Evolutionary conservation across 2,888 invertebrate genomes (phyloP), one percentile per base, ranked within the genome.

Genomic region (Oxytorus armatus): DNA sequence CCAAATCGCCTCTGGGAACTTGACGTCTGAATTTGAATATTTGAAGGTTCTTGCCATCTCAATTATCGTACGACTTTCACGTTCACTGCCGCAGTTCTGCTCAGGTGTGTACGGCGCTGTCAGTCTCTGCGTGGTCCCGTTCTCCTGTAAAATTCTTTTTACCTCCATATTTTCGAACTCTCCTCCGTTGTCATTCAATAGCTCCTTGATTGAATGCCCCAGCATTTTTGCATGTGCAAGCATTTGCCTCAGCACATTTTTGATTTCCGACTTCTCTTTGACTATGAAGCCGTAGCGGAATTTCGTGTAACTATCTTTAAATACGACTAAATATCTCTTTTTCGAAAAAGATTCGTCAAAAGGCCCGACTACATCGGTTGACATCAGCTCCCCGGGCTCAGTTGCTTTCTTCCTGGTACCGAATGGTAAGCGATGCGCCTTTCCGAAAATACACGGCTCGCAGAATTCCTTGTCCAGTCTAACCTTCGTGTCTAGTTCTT

Each of bases 391-490:
- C 29, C 86, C 86, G 47, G 85, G 83, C 57, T 83, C 74, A 0
- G 63, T 78, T 36, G 83, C 73, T 39, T 82, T 83, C 39, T 70
- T 39, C 51, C 85, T 84, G 2, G 75, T 84, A 3, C 85, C 85
- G 82, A 88, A 89, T 7, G 87, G 84, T 69, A 87, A 76, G 8
- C 85, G 74, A 78, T 84, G 83, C 18, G 82, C 83, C 69, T 89
- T 89, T 0, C 88, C 88, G 77, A 83, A 85, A 1, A 86, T 75
- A 68, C 88, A 88, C 4, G 85, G 80, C 61, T 89, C 86, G 79
- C 86, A 87, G 16, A 86, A n/a, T 53, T 88, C 81, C 29, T 55
- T 82, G 25, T 82, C 79, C 57, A 85, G 10, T 29, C 85, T 83
- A 0, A 88, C 86, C 8, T 77, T 80, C 29, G 88, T 88, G 14